Percentiles rank a stretch among this genome's conserved stretches.
Conservation (phyloP, 2,797 vertebrate species). For the Notoglanidium macrostoma region DNA sequence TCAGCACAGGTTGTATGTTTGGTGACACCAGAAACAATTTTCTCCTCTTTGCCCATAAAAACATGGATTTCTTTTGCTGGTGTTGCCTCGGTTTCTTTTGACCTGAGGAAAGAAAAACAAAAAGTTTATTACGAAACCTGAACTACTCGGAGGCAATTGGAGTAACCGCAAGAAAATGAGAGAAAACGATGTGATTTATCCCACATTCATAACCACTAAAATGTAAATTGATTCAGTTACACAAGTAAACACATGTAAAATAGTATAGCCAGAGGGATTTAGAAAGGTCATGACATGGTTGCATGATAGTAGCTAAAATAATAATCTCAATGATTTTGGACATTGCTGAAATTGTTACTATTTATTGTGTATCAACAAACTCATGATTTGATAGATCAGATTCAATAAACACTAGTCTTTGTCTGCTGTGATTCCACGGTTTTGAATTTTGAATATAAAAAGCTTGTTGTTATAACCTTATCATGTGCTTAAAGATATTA, state of each 20-base stretch:
- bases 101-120: conserved; percentile 58
- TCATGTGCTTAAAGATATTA: not conserved
- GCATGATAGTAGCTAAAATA: not conserved
- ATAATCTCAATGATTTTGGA: not conserved
- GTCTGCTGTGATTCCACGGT: not conserved
- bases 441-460: not conserved
- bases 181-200: conserved; percentile 1
- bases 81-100: conserved; percentile 80
- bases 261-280: not conserved
- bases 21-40: conserved; percentile 90
- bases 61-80: conserved; percentile 89
- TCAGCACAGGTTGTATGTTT: conserved; percentile 91
- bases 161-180: not conserved
- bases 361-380: not conserved
- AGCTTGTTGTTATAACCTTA: not conserved
- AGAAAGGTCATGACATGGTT: not conserved
- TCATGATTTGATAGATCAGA: not conserved
- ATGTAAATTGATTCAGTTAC: not conserved
- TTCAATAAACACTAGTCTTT: not conserved
- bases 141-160: conserved; percentile 2
- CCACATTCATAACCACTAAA: not conserved
- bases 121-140: not conserved
- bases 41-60: conserved; percentile 92
- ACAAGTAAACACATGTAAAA: not conserved
- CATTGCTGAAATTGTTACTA: not conserved